A percentile compares a stretch with the other conserved stretches of the same genome.
Conservation (phyloP, 2,797 vertebrate species). For the Cyclura pinguis region DNA sequence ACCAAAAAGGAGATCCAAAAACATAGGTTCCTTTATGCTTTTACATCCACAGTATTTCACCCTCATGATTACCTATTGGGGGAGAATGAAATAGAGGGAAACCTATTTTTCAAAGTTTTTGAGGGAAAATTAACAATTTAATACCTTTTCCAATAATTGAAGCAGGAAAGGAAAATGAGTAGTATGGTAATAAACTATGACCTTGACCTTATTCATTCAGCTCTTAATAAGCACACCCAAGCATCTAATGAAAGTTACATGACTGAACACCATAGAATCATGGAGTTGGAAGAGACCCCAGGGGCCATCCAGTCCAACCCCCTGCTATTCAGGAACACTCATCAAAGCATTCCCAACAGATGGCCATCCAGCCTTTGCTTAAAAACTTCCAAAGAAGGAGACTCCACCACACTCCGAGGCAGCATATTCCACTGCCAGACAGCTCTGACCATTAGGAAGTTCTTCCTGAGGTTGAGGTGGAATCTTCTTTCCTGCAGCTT, state of each 20-base stretch:
- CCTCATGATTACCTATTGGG: neutral
- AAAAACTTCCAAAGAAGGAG: too few species aligned
- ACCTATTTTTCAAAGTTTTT: conserved; percentile 44
- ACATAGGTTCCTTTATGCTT: neutral
- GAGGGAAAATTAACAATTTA: conserved; percentile 60
- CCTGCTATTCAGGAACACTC: too few species aligned
- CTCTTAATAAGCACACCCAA: conserved; percentile 36
- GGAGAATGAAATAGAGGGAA: conserved; percentile 37
- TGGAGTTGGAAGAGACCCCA: too few species aligned
- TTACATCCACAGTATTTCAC: conserved; percentile 36
- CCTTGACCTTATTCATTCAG: conserved; percentile 46
- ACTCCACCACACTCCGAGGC: too few species aligned
- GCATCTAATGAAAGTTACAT: neutral
- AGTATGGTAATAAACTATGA: conserved; percentile 55
- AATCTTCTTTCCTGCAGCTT: too few species aligned
- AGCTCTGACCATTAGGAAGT: too few species aligned
- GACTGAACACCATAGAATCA: neutral
- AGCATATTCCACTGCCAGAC: too few species aligned
- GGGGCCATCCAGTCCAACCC: too few species aligned
- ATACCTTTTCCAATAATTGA: conserved; percentile 52
- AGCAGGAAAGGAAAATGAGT: conserved; percentile 41
- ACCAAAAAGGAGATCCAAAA: neutral
- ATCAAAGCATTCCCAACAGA: too few species aligned
- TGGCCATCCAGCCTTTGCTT: too few species aligned
- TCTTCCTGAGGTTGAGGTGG: too few species aligned